phyloP scores from a whole-genome alignment of 1,140 invertebrate genomes.

The Planococcus citri region DNA sequence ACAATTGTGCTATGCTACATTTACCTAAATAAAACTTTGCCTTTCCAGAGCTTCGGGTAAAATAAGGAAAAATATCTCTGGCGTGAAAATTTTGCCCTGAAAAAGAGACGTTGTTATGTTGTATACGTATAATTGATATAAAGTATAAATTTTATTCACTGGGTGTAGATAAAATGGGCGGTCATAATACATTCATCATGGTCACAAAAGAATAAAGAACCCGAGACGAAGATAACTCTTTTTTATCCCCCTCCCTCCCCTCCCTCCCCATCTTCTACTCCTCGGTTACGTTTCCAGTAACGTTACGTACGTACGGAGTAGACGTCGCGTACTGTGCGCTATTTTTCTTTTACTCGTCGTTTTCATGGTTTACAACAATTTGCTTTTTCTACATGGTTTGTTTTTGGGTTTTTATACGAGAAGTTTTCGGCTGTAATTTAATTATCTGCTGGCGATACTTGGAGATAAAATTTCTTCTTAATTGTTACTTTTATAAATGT shows the following conservation, averaged over 20 bases:
- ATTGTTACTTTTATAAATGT: slow-evolving; percentile 4
- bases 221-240: too few species aligned
- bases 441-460: slow-evolving; percentile 17
- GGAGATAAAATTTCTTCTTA: neutral
- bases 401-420: neutral
- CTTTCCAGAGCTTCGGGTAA: too few species aligned
- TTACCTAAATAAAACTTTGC: too few species aligned
- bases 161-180: slow-evolving; percentile 5
- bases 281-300: too few species aligned
- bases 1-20: too few species aligned
- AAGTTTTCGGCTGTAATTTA: slow-evolving; percentile 12
- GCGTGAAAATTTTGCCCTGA: too few species aligned
- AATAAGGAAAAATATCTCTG: too few species aligned
- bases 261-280: too few species aligned
- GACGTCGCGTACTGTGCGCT: neutral
- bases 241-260: too few species aligned
- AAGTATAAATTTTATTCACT: slow-evolving; percentile 3
- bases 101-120: too few species aligned
- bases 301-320: too few species aligned
- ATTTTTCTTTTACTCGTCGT: neutral
- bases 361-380: slow-evolving; percentile 8
- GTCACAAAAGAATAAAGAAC: too few species aligned
- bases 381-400: slow-evolving; percentile 12
- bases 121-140: neutral
- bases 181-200: slow-evolving; percentile 16